Evolutionary conservation across 2,113 vertebrate species (phyloP).

Genomic region (Thermophis baileyi): DNA sequence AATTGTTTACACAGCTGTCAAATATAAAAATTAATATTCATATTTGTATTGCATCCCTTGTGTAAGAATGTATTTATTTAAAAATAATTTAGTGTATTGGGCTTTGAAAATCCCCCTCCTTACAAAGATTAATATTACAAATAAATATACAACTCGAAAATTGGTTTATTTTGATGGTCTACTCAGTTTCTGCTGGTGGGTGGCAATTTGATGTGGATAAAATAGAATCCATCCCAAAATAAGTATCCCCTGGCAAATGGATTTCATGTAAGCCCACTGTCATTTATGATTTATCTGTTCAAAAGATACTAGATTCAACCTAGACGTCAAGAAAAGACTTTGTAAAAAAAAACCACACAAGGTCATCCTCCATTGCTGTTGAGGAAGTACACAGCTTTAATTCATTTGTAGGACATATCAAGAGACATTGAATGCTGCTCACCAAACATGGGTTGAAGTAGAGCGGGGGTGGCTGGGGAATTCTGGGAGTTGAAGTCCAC

Average conservation of each 20-base stretch:
- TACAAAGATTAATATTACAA: not conserved
- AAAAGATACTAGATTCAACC: not conserved
- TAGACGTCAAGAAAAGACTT: not conserved
- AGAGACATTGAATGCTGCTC: not conserved
- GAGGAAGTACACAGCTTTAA: not conserved
- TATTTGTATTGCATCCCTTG: not conserved
- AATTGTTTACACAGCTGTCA: not conserved
- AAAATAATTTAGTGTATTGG: accelerated
- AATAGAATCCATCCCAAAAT: not conserved
- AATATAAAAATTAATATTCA: not conserved
- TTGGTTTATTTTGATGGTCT: not conserved
- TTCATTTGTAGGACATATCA: not conserved
- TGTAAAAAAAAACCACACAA: too few relatives aligned
- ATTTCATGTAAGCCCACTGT: not conserved
- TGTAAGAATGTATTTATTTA: not conserved
- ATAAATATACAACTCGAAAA: not conserved
- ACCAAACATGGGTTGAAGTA: not conserved
- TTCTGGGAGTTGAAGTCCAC: not conserved
- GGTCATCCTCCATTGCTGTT: not conserved
- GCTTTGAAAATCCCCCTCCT: not conserved
- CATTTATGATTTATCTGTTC: not conserved
- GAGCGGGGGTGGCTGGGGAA: not conserved
- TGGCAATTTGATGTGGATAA: not conserved
- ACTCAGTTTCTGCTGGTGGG: not conserved
- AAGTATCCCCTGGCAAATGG: not conserved